phyloP scores from a whole-genome alignment of 2,113 vertebrate genomes.

The Neoarius graeffei region DNA sequence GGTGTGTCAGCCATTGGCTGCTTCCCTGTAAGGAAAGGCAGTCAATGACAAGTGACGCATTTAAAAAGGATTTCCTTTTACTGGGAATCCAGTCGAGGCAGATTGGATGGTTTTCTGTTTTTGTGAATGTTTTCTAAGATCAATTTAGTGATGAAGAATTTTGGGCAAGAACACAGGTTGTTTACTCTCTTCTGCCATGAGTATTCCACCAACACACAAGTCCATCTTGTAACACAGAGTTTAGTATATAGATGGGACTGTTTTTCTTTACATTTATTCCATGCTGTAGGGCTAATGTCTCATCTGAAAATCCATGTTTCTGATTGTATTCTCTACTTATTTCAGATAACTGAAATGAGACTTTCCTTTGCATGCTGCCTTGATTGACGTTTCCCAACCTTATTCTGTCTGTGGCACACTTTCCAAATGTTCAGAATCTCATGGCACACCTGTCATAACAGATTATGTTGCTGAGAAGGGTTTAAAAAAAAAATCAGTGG shows the following conservation, averaged over 20 bases:
- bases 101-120: neutral
- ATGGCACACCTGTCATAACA: neutral
- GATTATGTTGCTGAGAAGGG: neutral
- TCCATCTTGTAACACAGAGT: neutral
- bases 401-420: neutral
- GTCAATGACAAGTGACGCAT: neutral
- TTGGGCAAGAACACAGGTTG: neutral
- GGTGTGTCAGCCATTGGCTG: neutral
- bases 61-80: neutral
- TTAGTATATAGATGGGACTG: neutral
- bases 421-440: neutral
- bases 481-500: neutral
- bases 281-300: neutral
- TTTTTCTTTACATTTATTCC: neutral
- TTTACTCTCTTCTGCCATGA: neutral
- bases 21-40: neutral
- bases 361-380: neutral
- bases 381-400: neutral
- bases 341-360: neutral
- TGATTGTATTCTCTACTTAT: neutral
- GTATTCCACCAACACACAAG: neutral
- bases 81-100: neutral
- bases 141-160: neutral
- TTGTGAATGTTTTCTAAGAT: neutral
- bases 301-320: neutral